phyloP scores from a whole-genome alignment of 1,140 invertebrate species.

The Neodiprion pinetum region DNA sequence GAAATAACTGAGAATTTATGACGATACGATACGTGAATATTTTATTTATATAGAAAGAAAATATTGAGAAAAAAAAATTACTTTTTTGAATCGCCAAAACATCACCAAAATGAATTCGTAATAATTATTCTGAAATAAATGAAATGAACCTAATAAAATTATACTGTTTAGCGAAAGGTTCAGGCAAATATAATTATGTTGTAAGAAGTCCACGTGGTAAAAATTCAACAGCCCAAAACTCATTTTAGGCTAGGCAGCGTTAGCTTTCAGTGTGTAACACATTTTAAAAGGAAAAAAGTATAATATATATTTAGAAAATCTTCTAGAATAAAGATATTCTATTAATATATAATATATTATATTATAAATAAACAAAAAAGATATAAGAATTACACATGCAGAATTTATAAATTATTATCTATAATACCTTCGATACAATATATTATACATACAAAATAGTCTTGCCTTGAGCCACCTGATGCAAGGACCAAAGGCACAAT shows the following conservation, averaged over 20 bases:
- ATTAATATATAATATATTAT: conserved; percentile 56
- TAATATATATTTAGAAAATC: conserved; percentile 37
- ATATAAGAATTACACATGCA: conserved; percentile 50
- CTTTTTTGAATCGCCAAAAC: conserved; percentile 36
- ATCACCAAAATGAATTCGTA: background rate
- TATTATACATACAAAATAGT: conserved; percentile 51
- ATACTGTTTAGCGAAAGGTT: no score
- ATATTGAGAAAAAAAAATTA: conserved; percentile 13
- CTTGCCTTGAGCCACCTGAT: conserved; percentile 59
- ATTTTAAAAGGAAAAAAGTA: conserved; percentile 39
- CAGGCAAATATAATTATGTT: background rate
- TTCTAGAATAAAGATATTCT: conserved; percentile 42
- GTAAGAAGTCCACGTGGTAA: background rate
- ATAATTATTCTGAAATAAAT: background rate
- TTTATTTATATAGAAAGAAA: conserved; percentile 50
- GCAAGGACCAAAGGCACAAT: conserved; percentile 62
- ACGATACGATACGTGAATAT: conserved; percentile 32
- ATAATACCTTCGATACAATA: conserved; percentile 35
- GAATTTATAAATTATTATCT: conserved; percentile 61
- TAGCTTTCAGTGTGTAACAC: conserved; percentile 52
- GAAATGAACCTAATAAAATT: no score
- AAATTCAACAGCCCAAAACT: conserved; percentile 26
- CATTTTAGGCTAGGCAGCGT: conserved; percentile 29
- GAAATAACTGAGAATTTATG: conserved; percentile 9
- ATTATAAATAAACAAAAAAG: conserved; percentile 32